Percentiles rank a stretch among this genome's conserved stretches.
Conservation (phyloP, 2,113 vertebrate species). For the Ceyx melanurus region DNA sequence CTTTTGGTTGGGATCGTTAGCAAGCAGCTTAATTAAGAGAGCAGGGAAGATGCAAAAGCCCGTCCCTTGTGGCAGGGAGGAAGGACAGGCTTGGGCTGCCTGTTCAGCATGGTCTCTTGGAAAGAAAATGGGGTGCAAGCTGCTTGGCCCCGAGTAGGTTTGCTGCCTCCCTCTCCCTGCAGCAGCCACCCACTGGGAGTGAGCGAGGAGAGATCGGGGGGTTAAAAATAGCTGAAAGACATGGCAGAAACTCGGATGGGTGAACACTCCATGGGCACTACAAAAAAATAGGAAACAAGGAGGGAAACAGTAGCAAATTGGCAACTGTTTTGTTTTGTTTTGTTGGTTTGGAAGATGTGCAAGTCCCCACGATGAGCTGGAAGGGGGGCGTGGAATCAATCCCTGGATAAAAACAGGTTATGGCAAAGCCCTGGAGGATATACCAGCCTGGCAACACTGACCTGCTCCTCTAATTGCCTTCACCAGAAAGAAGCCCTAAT, state of each 20-base stretch:
- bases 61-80: background rate
- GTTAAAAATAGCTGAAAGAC: background rate
- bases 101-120: fast-evolving
- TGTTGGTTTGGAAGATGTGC: background rate
- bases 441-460: background rate
- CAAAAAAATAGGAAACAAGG: fast-evolving
- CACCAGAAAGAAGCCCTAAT: fast-evolving
- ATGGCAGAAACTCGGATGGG: background rate
- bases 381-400: background rate
- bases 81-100: background rate
- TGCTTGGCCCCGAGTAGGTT: fast-evolving
- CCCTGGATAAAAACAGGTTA: background rate
- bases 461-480: background rate
- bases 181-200: background rate
- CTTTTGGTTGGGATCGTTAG: fast-evolving
- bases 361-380: fast-evolving
- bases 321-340: background rate
- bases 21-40: background rate
- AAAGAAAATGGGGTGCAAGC: background rate
- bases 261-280: fast-evolving
- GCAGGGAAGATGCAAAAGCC: background rate
- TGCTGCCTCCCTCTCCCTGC: background rate
- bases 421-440: background rate
- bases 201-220: background rate
- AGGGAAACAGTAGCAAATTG: fast-evolving